A percentile compares a stretch with the other conserved stretches of the same genome.
Conservation (phyloP, 2,888 invertebrate species). For the Drosophila villosipedis region DNA sequence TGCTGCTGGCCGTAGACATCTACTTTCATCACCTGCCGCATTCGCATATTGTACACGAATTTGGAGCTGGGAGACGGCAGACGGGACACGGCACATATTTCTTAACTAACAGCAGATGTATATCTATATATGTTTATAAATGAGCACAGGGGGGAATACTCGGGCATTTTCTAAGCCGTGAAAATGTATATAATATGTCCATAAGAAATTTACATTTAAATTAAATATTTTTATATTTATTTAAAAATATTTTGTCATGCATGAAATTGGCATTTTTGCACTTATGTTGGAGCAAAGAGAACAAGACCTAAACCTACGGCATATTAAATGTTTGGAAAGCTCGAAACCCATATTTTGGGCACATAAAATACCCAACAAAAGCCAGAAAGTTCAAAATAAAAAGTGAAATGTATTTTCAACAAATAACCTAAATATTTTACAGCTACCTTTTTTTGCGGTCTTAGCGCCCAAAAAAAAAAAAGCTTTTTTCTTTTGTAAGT, state of each 20-base stretch:
- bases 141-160: conserved; percentile 1
- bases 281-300: conserved; percentile 35
- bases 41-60: conserved; percentile 38
- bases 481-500: conserved; percentile 57
- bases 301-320: conserved; percentile 32
- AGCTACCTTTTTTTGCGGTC: conserved; percentile 63
- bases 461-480: conserved; percentile 33
- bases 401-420: conserved; percentile 64
- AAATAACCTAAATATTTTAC: conserved; percentile 71
- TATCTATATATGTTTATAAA: conserved; percentile 42
- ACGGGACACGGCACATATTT: conserved; percentile 42
- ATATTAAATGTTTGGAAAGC: conserved; percentile 45
- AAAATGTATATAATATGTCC: conserved; percentile 34
- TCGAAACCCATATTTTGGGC: conserved; percentile 23
- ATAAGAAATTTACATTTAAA: conserved; percentile 74
- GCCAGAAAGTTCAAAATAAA: conserved; percentile 30
- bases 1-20: not conserved
- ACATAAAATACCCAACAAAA: conserved; percentile 18
- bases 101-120: conserved; percentile 45
- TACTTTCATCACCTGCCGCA: conserved; percentile 37
- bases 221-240: conserved; percentile 73
- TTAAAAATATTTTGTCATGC: conserved; percentile 77
- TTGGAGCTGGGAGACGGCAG: not conserved
- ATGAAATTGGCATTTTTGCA: conserved; percentile 77
- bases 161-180: conserved; percentile 21